Percentiles rank a stretch among this genome's conserved stretches.
Evolutionary conservation across 2,888 invertebrate genomes (phyloP).

Genomic region (Muschampia plurimacula): DNA sequence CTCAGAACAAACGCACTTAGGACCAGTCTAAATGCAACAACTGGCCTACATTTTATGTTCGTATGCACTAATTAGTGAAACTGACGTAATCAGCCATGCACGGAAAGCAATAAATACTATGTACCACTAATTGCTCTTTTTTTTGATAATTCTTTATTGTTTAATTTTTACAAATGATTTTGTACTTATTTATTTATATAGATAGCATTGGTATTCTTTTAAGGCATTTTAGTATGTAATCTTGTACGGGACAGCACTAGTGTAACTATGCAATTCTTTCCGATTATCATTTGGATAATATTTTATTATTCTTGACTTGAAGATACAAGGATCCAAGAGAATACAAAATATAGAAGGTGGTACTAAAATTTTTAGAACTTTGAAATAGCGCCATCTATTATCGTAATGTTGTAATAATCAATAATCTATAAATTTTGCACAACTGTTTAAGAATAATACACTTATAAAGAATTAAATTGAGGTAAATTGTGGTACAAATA

Average conservation of each 20-base stretch:
- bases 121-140: background rate
- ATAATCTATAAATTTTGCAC: no score
- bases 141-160: background rate
- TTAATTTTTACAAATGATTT: background rate
- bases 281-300: no score
- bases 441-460: no score
- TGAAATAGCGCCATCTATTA: background rate
- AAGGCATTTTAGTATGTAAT: no score
- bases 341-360: no score
- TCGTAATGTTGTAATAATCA: background rate
- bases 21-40: slow-evolving; percentile 42
- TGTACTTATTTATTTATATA: background rate
- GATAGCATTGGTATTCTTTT: background rate
- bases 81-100: slow-evolving; percentile 34
- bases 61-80: slow-evolving; percentile 59
- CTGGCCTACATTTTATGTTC: slow-evolving; percentile 50
- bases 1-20: slow-evolving; percentile 49
- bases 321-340: no score
- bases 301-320: no score
- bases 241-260: no score
- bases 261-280: no score
- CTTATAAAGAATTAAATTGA: no score
- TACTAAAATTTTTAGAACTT: no score
- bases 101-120: background rate
- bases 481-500: no score